Base-by-base conservation (phyloP, 2,797 vertebrate genomes). In the Micrastur ruficollis region DNA sequence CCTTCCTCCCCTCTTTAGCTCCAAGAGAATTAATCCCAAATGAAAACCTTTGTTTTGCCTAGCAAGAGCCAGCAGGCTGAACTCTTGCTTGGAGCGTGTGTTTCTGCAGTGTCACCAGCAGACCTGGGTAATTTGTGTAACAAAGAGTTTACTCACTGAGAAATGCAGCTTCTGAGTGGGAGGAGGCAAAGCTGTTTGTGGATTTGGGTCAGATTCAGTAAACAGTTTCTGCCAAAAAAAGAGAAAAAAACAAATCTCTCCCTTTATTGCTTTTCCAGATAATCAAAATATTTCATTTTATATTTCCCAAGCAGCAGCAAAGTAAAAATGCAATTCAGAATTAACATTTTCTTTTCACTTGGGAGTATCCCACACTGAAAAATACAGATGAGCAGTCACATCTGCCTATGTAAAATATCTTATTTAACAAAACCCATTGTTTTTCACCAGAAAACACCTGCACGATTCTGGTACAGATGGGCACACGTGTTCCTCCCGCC, bases 151-250 rank as follows among this genome's bases (percentile, higher is more conserved):
- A 65, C 76, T 96, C 88, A 8, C 82, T 1, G 11, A 76, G 71
- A 80, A 80, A 50, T 49, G 55, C 44, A 8, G 53, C 36, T 94
- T 58, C 40, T 55, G 90, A 92, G 90, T 55, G 86, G 94, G 92
- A 94, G 81, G 93, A 93, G 80, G 95, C 58, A 73, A 72, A 90
- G 83, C 80, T 76, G 76, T 19, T 73, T 62, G 82, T 76, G 93
- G 72, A 89, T 95, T 94, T 96, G 95, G 89, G 90, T 92, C 92
- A 90, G 86, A 75, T 75, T 86, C 88, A 86, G 85, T 36, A 29
- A 91, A 87, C 11, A 5, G 22, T 56, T 81, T 58, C 76, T 93
- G 92, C 85, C 87, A 73, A 44, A 59, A 21, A 7, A 38, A 14
- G 31, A 25, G 26, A 22, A 14, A 17, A 17, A 66, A 38, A 31